Evolutionary conservation across 2,113 vertebrate genomes (phyloP).

Genomic region (Hipposideros armiger): DNA sequence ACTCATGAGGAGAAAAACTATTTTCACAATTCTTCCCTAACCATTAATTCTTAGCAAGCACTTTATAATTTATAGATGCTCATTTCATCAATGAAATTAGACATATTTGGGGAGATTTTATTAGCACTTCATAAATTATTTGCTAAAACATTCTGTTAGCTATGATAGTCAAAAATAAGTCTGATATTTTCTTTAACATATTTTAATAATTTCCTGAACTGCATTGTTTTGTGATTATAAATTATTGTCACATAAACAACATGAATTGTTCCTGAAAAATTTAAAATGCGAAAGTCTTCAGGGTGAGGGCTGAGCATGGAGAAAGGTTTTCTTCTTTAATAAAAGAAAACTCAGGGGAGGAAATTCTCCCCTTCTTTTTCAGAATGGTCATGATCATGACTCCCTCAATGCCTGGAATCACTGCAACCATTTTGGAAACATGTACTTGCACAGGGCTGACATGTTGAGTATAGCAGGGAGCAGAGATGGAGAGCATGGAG

Average conservation of each 20-base stretch:
- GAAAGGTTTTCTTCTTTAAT: not conserved
- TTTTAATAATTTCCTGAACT: not conserved
- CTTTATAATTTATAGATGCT: not conserved
- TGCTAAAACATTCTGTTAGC: not conserved
- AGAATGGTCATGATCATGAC: not conserved
- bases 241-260: not conserved
- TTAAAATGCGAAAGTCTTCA: not conserved
- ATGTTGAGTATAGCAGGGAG: not conserved
- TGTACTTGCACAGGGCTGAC: not conserved
- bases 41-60: not conserved
- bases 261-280: not conserved
- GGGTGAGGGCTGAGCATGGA: not conserved
- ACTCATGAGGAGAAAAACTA: not conserved
- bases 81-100: not conserved
- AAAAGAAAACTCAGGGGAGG: not conserved
- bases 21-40: not conserved
- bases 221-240: not conserved
- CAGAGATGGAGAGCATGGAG: too few species aligned
- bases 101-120: not conserved
- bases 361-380: not conserved
- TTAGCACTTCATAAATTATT: conserved; percentile 40
- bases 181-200: not conserved
- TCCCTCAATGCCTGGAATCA: not conserved
- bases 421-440: not conserved
- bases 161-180: not conserved